Evolutionary conservation across 1,140 invertebrate genomes (phyloP).

Genomic region (Drosophila ogumai): DNA sequence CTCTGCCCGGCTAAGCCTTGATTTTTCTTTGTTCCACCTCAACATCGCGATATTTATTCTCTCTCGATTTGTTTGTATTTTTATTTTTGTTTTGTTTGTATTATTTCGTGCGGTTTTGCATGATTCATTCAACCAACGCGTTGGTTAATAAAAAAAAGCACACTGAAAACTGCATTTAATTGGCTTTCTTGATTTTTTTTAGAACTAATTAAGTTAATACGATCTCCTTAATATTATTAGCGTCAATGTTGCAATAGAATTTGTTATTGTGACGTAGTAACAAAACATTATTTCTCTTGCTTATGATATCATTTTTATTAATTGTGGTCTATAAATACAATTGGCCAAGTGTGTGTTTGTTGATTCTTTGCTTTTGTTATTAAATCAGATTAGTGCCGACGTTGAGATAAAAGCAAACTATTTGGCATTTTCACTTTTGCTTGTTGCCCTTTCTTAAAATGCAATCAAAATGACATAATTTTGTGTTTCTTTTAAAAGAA

Average conservation of each 20-base stretch:
- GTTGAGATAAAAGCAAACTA: constrained; percentile 26
- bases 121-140: constrained; percentile 23
- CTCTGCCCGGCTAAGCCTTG: neutral
- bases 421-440: constrained; percentile 13
- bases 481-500: constrained; percentile 17
- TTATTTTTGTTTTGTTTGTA: neutral
- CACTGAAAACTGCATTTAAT: constrained; percentile 14
- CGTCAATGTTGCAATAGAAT: neutral
- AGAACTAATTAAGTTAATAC: neutral
- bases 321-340: constrained; percentile 48
- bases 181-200: neutral
- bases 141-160: constrained; percentile 1
- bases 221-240: neutral
- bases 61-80: constrained; percentile 21
- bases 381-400: constrained; percentile 35
- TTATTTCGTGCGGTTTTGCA: constrained; percentile 27
- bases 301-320: constrained; percentile 63
- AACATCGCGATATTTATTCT: constrained; percentile 13
- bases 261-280: constrained; percentile 34
- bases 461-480: constrained; percentile 33
- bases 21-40: constrained; percentile 37
- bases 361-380: constrained; percentile 15
- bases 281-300: neutral
- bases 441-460: neutral
- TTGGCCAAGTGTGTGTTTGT: constrained; percentile 15